A percentile compares a stretch with the other conserved stretches of the same genome.
phyloP scores from a whole-genome alignment of 2,113 vertebrate species.

The Tragelaphus buxtoni region DNA sequence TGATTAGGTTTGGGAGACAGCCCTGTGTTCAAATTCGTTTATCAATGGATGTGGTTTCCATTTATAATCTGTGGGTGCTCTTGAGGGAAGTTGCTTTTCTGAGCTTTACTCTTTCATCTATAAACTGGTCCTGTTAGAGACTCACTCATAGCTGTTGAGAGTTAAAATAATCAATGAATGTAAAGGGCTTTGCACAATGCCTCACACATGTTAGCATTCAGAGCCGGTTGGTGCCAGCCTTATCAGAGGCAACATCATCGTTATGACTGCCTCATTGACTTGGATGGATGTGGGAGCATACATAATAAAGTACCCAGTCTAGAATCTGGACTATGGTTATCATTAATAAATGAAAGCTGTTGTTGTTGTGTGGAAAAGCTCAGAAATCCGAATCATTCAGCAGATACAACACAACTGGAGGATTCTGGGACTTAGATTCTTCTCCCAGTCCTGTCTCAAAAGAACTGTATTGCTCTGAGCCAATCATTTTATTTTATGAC shows the following conservation, averaged over 20 bases:
- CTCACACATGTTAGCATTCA: rapidly evolving
- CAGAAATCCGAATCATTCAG: neutral
- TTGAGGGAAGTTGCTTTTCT: neutral
- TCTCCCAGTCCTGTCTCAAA: neutral
- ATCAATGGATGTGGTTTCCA: neutral
- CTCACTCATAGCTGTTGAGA: neutral
- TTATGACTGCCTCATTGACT: neutral
- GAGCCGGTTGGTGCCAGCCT: rapidly evolving
- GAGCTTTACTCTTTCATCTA: neutral
- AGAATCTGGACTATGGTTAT: neutral
- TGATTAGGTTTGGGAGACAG: neutral
- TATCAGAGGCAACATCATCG: rapidly evolving
- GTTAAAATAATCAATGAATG: neutral
- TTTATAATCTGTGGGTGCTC: neutral
- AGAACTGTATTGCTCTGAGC: neutral
- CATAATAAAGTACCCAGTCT: neutral
- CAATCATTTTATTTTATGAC: neutral
- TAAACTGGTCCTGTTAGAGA: too few species aligned
- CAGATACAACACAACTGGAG: neutral
- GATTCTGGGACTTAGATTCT: neutral
- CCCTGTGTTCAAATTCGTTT: neutral
- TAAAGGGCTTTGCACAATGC: neutral
- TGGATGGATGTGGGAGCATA: neutral
- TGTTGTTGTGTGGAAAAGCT: rapidly evolving
- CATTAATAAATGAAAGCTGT: neutral